These are phyloP conservation scores for Ciconia maguari DNA, from an alignment of 2,113 vertebrate species.

Conservation along the genomic window DNA sequence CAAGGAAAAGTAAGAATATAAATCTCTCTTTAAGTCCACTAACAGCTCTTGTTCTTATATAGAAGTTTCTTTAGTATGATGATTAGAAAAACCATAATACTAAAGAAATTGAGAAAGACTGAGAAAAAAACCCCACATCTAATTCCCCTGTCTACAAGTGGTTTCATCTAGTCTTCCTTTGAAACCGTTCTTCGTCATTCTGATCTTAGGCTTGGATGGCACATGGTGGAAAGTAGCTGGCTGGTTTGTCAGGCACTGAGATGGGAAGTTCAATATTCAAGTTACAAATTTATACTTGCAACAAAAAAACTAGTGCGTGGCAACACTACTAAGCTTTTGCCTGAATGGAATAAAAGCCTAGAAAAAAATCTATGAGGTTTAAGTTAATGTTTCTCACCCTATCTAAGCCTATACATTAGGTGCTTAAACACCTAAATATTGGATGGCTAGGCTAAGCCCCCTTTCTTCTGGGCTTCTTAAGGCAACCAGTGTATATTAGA, in stretches of 20 bases:
- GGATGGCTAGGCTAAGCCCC: background rate
- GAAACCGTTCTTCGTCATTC: background rate
- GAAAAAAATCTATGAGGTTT: background rate
- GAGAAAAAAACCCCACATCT: background rate
- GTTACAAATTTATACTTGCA: background rate
- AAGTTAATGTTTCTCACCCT: background rate
- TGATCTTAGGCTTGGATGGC: background rate
- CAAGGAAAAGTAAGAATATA: background rate
- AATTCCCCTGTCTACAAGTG: background rate
- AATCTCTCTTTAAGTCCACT: background rate
- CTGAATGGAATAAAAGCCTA: background rate
- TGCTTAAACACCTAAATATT: background rate
- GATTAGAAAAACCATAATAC: background rate
- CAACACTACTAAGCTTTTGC: background rate
- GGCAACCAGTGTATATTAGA: background rate
- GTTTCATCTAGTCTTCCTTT: background rate
- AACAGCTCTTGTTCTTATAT: background rate
- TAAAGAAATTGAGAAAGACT: background rate
- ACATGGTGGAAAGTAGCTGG: background rate
- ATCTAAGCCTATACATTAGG: background rate
- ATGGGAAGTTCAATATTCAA: background rate
- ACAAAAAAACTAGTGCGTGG: background rate
- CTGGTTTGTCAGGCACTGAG: background rate
- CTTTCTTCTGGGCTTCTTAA: background rate
- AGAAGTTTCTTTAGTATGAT: background rate